Evolutionary conservation across 1,140 invertebrate species (phyloP).

Genomic region (Reticulitermes speratus): DNA sequence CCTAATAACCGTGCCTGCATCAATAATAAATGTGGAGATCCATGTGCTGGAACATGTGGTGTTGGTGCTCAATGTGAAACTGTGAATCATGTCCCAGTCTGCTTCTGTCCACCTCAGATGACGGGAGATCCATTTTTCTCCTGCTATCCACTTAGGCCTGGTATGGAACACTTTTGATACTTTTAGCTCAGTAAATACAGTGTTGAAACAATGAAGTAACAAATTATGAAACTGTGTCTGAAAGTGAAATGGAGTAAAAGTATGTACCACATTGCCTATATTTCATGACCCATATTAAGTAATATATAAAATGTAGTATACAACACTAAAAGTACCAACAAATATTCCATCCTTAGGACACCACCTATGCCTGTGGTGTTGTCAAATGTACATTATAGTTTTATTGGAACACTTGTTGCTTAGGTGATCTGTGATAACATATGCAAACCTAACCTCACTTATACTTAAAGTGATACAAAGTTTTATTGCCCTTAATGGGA

Average conservation of each 20-base stretch:
- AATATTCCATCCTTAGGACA: too few relatives aligned
- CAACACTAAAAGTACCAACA: too few relatives aligned
- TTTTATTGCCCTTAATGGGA: too few relatives aligned
- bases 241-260: neutral
- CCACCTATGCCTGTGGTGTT: too few relatives aligned
- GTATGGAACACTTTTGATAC: neutral
- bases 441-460: too few relatives aligned
- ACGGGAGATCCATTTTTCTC: conserved; percentile 77
- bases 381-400: too few relatives aligned
- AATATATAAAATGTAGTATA: too few relatives aligned
- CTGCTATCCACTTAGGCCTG: conserved; percentile 58
- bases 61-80: conserved; percentile 70
- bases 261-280: neutral
- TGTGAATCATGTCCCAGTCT: conserved; percentile 75
- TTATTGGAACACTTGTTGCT: too few relatives aligned
- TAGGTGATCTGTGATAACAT: too few relatives aligned
- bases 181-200: neutral
- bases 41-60: conserved; percentile 75
- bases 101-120: conserved; percentile 68
- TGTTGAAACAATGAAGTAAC: neutral
- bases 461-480: too few relatives aligned
- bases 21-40: conserved; percentile 78
- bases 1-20: conserved; percentile 65
- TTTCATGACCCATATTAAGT: too few relatives aligned
- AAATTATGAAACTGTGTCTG: neutral